A percentile compares a stretch with the other conserved stretches of the same genome.
Conservation (phyloP, 2,797 vertebrate genomes). For the Apogon hyalosoma region DNA sequence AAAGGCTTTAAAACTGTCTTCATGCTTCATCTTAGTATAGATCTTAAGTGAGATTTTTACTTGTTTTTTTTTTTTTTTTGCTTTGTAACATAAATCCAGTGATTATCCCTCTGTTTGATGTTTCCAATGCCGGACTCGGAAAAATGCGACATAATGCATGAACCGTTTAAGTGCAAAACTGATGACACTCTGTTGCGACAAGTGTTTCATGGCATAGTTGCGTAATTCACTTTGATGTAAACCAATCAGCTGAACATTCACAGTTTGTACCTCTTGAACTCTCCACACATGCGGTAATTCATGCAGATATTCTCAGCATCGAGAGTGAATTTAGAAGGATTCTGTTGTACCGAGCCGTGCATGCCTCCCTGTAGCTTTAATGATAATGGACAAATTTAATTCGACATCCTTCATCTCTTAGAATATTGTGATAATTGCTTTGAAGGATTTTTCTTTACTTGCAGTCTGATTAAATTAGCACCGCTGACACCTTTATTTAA, state of each 20-base stretch:
- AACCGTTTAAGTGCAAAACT: slow-evolving; percentile 49
- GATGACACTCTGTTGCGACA: slow-evolving; percentile 51
- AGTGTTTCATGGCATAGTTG: slow-evolving; percentile 63
- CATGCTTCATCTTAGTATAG: slow-evolving; percentile 7
- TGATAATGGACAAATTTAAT: slow-evolving; percentile 27
- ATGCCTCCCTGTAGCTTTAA: slow-evolving; percentile 26
- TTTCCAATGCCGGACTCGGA: background rate
- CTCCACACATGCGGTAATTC: slow-evolving; percentile 24
- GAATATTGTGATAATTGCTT: background rate
- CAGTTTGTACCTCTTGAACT: slow-evolving; percentile 57
- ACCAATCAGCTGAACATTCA: slow-evolving; percentile 59
- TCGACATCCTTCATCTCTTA: slow-evolving; percentile 11
- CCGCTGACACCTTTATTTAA: slow-evolving; percentile 13
- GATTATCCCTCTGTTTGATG: slow-evolving; percentile 31
- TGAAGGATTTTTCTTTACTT: too few relatives aligned
- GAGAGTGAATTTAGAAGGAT: slow-evolving; percentile 2
- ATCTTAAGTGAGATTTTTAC: background rate
- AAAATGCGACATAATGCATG: slow-evolving; percentile 35
- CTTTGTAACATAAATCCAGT: slow-evolving; percentile 24
- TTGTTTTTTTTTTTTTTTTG: background rate
- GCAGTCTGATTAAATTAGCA: slow-evolving; percentile 12
- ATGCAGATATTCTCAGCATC: slow-evolving; percentile 24
- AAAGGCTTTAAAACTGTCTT: slow-evolving; percentile 4
- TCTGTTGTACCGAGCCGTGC: background rate
- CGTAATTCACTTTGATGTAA: slow-evolving; percentile 77